These are phyloP conservation scores for Tetropium fuscum DNA, from an alignment of 2,888 invertebrate genomes.

Conservation along the genomic window DNA sequence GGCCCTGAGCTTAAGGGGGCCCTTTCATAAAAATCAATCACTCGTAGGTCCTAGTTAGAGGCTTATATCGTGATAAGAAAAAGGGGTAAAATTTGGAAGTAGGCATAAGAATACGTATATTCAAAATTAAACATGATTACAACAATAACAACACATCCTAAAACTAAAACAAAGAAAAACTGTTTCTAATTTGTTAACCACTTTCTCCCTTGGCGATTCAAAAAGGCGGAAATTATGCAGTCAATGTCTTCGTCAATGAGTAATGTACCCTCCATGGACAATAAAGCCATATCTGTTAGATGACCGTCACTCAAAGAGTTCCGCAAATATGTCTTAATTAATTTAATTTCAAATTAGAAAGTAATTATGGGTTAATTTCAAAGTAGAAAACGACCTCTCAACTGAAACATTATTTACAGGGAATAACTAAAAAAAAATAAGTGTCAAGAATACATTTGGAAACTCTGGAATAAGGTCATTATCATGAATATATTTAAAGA, in stretches of 20 bases:
- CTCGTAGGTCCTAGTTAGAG: no score
- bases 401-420: background rate
- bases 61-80: background rate
- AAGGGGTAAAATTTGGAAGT: background rate
- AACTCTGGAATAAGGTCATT: background rate
- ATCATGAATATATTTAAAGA: background rate
- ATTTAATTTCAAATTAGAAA: no score
- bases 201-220: background rate
- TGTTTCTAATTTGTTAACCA: background rate
- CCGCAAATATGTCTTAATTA: constrained; percentile 1
- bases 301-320: background rate
- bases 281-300: background rate
- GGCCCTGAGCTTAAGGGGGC: no score
- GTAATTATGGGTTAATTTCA: background rate
- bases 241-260: background rate
- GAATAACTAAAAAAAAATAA: background rate
- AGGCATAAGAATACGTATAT: background rate
- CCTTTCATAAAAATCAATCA: no score
- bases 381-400: background rate
- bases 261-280: background rate
- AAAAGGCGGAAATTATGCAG: background rate
- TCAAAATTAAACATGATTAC: background rate
- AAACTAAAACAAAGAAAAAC: constrained; percentile 1
- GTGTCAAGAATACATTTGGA: background rate
- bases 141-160: background rate